These are phyloP conservation scores for Bos taurus DNA, from an alignment of 2,113 vertebrate genomes.

Conservation along the genomic window DNA sequence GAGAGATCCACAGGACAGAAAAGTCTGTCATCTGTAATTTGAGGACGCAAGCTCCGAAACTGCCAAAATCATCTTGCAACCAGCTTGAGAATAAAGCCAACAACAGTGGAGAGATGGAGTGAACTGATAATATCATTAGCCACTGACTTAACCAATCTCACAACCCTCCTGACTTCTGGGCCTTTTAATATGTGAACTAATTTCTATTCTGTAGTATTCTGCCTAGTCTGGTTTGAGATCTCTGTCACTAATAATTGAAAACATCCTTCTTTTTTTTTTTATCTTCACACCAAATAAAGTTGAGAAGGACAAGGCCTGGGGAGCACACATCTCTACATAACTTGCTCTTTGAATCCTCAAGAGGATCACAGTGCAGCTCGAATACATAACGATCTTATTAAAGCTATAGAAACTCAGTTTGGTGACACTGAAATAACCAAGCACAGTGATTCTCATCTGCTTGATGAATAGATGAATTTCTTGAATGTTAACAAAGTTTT, in stretches of 20 bases:
- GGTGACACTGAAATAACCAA: not conserved
- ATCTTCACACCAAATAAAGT: not conserved
- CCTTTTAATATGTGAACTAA: not conserved
- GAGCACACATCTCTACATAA: not conserved
- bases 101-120: not conserved
- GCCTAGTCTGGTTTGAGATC: not conserved
- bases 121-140: not conserved
- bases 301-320: not conserved
- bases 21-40: not conserved
- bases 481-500: not conserved
- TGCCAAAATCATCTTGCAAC: not conserved
- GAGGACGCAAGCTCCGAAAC: not conserved
- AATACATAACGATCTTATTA: not conserved
- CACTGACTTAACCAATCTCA: not conserved
- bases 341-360: not conserved
- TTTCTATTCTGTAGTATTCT: not conserved
- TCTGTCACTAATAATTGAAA: not conserved
- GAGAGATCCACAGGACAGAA: not conserved
- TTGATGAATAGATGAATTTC: not conserved
- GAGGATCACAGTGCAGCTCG: not conserved
- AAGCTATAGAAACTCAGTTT: not conserved
- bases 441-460: not conserved
- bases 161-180: not conserved
- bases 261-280: not conserved
- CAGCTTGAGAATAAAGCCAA: not conserved